These are phyloP conservation scores for Dolichallabes microphthalmus DNA, from an alignment of 2,113 vertebrate species.

Conservation along the genomic window DNA sequence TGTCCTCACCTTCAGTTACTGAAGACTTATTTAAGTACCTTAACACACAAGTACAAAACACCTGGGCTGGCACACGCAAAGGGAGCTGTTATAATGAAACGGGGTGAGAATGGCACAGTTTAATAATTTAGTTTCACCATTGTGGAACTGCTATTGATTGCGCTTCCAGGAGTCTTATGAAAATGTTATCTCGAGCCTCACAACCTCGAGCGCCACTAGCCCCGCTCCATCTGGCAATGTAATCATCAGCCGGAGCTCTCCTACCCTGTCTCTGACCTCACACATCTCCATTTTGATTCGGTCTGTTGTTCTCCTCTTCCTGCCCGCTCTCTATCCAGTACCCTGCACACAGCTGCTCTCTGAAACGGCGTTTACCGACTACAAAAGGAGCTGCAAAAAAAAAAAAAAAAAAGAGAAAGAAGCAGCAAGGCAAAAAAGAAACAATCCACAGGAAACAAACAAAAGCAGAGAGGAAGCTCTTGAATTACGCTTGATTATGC, in stretches of 20 bases:
- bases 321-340: conserved; percentile 35
- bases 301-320: conserved; percentile 41
- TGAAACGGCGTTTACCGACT: conserved; percentile 69
- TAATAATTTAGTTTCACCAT: conserved; percentile 87
- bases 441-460: conserved; percentile 35
- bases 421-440: conserved; percentile 21
- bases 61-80: conserved; percentile 62
- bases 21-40: background rate
- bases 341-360: conserved; percentile 62
- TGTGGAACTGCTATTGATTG: conserved; percentile 84
- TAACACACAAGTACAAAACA: conserved; percentile 61
- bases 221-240: conserved; percentile 76
- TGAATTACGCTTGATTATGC: conserved; percentile 36
- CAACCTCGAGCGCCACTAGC: conserved; percentile 67
- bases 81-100: conserved; percentile 73
- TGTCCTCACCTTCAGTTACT: background rate
- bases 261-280: conserved; percentile 65
- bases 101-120: conserved; percentile 71
- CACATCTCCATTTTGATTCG: conserved; percentile 71
- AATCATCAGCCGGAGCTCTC: conserved; percentile 72
- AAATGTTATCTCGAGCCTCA: conserved; percentile 78
- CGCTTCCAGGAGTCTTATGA: conserved; percentile 80
- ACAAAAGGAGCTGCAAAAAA: conserved; percentile 50
- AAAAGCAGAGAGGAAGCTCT: conserved; percentile 5
- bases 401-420: conserved; percentile 9